Percentiles rank a stretch among this genome's conserved stretches.
Conservation (phyloP, 1,140 invertebrate genomes). For the Zaprionus lachaisei region DNA sequence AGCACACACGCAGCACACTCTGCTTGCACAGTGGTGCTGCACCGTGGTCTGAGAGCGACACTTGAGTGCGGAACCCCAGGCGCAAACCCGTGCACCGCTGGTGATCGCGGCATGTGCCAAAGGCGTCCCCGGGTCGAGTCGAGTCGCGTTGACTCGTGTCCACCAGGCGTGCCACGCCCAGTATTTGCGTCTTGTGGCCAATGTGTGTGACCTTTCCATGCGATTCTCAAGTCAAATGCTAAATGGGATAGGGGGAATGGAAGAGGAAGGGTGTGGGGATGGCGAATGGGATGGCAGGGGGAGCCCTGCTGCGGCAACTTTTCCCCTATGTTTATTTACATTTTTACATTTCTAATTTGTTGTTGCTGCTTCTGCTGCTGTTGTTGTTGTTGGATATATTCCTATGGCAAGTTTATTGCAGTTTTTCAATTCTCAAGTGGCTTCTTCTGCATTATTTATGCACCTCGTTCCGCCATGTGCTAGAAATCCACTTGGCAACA, state of each 20-base stretch:
- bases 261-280: no score
- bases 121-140: constrained; percentile 44
- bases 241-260: not conserved
- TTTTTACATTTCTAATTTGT: constrained; percentile 47
- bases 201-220: constrained; percentile 32
- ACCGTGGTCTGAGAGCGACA: constrained; percentile 49
- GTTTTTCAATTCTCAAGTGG: constrained; percentile 73
- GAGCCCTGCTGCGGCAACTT: constrained; percentile 44
- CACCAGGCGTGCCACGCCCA: constrained; percentile 24
- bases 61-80: constrained; percentile 68
- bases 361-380: constrained; percentile 23
- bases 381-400: not conserved
- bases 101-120: constrained; percentile 80
- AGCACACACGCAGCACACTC: constrained; percentile 28
- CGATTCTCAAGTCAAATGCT: constrained; percentile 24
- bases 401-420: constrained; percentile 61
- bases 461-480: constrained; percentile 66
- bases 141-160: constrained; percentile 36
- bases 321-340: constrained; percentile 44
- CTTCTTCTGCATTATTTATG: constrained; percentile 73
- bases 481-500: constrained; percentile 74
- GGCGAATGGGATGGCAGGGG: not conserved
- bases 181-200: constrained; percentile 12
- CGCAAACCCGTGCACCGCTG: constrained; percentile 68
- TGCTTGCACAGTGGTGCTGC: constrained; percentile 39